Evolutionary conservation across 2,888 invertebrate genomes (phyloP).

Genomic region (Tortricodes alternella): DNA sequence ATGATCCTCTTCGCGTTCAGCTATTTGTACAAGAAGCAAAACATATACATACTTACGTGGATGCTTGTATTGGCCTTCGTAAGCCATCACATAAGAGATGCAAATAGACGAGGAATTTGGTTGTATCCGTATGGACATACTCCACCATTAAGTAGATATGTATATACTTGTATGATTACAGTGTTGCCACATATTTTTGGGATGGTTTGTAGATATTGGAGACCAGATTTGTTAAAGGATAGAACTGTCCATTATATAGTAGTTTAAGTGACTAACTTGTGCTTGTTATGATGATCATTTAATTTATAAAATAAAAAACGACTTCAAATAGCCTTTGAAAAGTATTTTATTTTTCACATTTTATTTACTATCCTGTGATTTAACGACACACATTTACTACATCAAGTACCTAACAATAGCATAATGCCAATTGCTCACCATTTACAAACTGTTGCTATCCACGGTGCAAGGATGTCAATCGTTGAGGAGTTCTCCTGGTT

Average conservation of each 20-base stretch:
- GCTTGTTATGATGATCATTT: not conserved
- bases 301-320: too few relatives aligned
- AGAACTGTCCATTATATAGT: conserved; percentile 38
- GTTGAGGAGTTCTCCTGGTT: too few relatives aligned
- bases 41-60: conserved; percentile 52
- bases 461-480: too few relatives aligned
- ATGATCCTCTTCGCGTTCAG: conserved; percentile 48
- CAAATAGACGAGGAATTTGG: conserved; percentile 66
- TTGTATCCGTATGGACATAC: conserved; percentile 65
- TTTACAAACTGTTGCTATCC: too few relatives aligned
- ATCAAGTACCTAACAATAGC: too few relatives aligned
- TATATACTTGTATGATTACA: conserved; percentile 52
- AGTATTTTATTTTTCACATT: too few relatives aligned
- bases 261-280: conserved; percentile 25
- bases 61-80: conserved; percentile 62
- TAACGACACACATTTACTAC: too few relatives aligned
- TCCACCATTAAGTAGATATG: conserved; percentile 47
- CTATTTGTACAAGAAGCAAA: conserved; percentile 48
- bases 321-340: too few relatives aligned
- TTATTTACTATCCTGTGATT: too few relatives aligned
- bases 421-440: too few relatives aligned
- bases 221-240: conserved; percentile 43
- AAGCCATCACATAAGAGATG: conserved; percentile 68
- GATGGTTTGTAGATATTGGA: conserved; percentile 45
- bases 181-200: conserved; percentile 55